Percentiles rank a stretch among this genome's conserved stretches.
Evolutionary conservation across 2,888 invertebrate genomes (phyloP).

Genomic region (Oligia strigilis): DNA sequence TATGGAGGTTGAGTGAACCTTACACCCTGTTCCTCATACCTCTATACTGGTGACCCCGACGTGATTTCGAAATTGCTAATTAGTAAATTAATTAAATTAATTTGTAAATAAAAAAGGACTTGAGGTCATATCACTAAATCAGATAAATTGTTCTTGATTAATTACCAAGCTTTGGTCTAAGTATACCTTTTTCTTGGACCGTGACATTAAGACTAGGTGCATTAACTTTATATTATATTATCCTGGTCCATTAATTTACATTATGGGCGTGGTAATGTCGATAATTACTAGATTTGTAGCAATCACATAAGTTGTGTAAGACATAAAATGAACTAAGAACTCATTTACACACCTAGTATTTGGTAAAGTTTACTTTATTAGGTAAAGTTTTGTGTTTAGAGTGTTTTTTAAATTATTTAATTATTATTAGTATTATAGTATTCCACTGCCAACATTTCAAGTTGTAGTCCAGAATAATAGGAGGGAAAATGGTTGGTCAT

Average conservation of each 20-base stretch:
- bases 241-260: constrained; percentile 70
- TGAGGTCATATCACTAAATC: constrained; percentile 50
- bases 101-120: constrained; percentile 1
- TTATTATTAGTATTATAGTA: too few relatives aligned
- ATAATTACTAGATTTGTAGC: constrained; percentile 64
- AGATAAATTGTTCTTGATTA: constrained; percentile 62
- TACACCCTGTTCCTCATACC: too few relatives aligned
- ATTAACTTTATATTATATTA: constrained; percentile 67
- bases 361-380: background rate
- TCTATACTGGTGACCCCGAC: too few relatives aligned
- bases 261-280: constrained; percentile 63
- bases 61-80: constrained; percentile 10
- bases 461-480: background rate
- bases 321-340: constrained; percentile 1
- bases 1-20: too few relatives aligned
- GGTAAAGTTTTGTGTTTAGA: background rate
- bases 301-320: constrained; percentile 36
- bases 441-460: background rate
- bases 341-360: constrained; percentile 1
- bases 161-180: constrained; percentile 60
- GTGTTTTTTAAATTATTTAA: too few relatives aligned
- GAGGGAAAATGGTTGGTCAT: background rate
- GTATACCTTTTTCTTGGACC: constrained; percentile 70
- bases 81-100: background rate
- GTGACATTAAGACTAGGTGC: constrained; percentile 74